Percentiles rank a stretch among this genome's conserved stretches.
Evolutionary conservation across 2,888 invertebrate species (phyloP).

Genomic region (Callyntrura guangdongensis): DNA sequence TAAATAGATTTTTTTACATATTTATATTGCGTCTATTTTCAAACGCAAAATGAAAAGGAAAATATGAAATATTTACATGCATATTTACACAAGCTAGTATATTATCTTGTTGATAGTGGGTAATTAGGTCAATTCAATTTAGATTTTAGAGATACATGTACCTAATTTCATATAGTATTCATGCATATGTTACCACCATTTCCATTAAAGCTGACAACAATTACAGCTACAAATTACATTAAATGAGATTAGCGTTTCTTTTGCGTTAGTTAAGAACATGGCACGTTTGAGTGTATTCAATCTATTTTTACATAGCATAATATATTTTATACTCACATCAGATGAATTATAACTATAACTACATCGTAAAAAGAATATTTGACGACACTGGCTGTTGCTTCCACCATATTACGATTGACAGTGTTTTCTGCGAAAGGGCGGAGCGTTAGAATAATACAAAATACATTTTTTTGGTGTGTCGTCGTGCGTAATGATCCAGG

Average conservation of each 20-base stretch:
- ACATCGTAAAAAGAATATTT: too few relatives aligned
- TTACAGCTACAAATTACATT: background rate
- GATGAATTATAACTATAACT: background rate
- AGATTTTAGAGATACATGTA: too few relatives aligned
- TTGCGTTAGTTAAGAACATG: constrained; percentile 51
- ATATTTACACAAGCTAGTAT: too few relatives aligned
- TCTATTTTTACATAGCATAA: too few relatives aligned
- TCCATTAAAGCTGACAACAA: constrained; percentile 18
- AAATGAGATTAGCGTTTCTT: background rate
- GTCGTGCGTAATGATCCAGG: background rate
- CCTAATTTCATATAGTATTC: too few relatives aligned
- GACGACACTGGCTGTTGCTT: background rate
- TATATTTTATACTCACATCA: background rate
- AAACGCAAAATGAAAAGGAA: too few relatives aligned
- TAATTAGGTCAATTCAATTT: too few relatives aligned
- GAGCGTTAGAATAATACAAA: background rate
- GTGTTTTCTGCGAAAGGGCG: background rate
- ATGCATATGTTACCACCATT: constrained; percentile 16
- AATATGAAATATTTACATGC: too few relatives aligned
- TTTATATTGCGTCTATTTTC: too few relatives aligned
- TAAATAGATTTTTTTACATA: too few relatives aligned
- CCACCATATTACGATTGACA: background rate
- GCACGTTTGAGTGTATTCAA: constrained; percentile 11
- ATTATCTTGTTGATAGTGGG: too few relatives aligned
- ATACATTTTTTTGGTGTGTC: background rate